Evolutionary conservation across 2,113 vertebrate genomes (phyloP).

Genomic region (Pseudorasbora parva): DNA sequence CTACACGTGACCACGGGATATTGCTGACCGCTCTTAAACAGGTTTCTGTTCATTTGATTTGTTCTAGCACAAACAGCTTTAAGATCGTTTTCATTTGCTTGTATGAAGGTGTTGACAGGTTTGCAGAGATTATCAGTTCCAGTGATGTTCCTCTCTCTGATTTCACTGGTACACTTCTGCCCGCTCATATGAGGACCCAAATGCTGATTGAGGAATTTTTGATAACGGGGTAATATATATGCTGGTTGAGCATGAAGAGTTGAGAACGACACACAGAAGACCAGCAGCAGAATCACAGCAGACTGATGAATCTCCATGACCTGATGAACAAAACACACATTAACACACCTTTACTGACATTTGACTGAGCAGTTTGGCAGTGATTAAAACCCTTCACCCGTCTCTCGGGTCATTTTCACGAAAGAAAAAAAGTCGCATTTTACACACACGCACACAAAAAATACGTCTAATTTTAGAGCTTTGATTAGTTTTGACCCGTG

Average conservation of each 20-base stretch:
- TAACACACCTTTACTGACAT: neutral
- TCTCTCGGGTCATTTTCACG: too few species aligned
- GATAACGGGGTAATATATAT: neutral
- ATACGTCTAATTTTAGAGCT: too few species aligned
- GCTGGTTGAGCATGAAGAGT: neutral
- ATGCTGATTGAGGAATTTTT: neutral
- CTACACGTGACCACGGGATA: neutral
- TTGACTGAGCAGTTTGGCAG: neutral
- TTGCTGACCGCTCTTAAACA: too few species aligned
- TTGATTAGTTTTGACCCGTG: too few species aligned
- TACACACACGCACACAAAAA: too few species aligned
- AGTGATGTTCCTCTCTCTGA: neutral
- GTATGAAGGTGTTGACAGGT: too few species aligned
- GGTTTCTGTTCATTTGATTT: neutral
- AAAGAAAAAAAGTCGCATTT: too few species aligned
- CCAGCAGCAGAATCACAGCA: neutral
- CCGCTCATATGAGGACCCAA: neutral
- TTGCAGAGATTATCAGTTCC: neutral
- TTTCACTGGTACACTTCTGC: neutral
- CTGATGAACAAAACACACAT: neutral
- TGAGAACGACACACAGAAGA: neutral
- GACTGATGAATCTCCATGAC: slow-evolving; percentile 9
- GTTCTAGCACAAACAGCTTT: too few species aligned
- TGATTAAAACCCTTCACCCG: too few species aligned
- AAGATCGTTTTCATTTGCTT: too few species aligned